Conservation (phyloP, 2,797 vertebrate genomes). For the Lacerta bilineata region DNA sequence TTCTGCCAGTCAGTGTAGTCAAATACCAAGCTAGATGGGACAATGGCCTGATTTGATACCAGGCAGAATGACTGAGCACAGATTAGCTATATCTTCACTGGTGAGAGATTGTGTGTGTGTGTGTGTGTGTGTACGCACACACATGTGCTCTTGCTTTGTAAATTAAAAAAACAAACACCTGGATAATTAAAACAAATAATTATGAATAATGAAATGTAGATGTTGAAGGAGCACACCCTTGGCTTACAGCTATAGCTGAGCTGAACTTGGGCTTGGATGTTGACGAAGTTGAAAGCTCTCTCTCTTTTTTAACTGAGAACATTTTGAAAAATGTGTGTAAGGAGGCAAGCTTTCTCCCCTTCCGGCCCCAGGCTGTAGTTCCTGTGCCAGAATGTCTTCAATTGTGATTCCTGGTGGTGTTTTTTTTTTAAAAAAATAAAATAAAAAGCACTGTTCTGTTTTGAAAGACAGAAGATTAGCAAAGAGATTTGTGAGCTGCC, state of each 20-base stretch:
- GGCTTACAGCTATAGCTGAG: not conserved
- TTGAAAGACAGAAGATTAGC: constrained; percentile 29
- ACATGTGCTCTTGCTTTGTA: not conserved
- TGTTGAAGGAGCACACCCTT: not conserved
- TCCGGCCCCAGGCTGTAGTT: not conserved
- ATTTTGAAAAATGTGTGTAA: not conserved
- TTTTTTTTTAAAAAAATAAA: not conserved
- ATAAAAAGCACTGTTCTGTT: not conserved
- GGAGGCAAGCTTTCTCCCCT: not conserved
- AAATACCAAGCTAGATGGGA: no score
- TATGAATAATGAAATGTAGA: not conserved
- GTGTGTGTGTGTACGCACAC: not conserved
- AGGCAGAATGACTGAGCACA: not conserved
- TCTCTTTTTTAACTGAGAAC: not conserved
- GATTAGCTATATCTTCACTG: not conserved
- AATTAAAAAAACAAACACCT: not conserved
- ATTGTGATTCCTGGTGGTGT: not conserved
- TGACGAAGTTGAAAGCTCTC: not conserved
- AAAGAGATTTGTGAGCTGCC: constrained; percentile 20
- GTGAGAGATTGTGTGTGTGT: not conserved
- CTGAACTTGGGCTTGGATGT: not conserved
- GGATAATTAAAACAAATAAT: not conserved
- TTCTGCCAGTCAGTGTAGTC: no score
- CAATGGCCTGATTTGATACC: no score
- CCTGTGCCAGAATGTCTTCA: not conserved